Evolutionary conservation across 2,113 vertebrate genomes (phyloP), one percentile per base, ranked within the genome.

Genomic region (Recurvirostra avosetta): DNA sequence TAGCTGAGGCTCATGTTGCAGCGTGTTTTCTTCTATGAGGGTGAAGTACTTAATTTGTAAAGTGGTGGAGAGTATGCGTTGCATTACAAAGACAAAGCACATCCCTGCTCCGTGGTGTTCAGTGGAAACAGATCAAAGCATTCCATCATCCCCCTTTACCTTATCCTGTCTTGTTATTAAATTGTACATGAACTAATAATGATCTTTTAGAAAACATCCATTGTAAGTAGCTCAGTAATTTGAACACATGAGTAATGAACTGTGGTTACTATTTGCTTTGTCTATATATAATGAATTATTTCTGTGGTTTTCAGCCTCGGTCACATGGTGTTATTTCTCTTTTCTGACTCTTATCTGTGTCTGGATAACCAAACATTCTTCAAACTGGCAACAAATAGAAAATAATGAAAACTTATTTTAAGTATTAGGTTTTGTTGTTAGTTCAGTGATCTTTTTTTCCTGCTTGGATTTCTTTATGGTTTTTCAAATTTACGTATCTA

Each of bases 11-110:
- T 96, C 40, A 32, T 80, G n/a, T 86, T 97, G 84, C 65, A 81
- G 61, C 38, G 55, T 85, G 73, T 95, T 96, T 90, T 85, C 74
- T 93, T 95, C 66, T 62, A 29, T 34, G 56, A 90, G 74, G 20
- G 32, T 86, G 70, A 93, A 66, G 34, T 67, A 59, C 90, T 97
- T 96, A 80, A 82, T 96, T 82, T 94, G 90, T 77, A 34, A 93
- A 92, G 62, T 53, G 43, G 58, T 52, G 66, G 63, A 79, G 66
- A 76, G 18, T 49, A 45, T 52, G n/a, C 2, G 2, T 30, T 84
- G 61, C 34, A 13, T 78, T 90, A 78, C 20, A 34, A 27, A 55
- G 75, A 63, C 53, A 65, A 75, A 95, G 58, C 17, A 41, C 22
- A 50, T 66, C 65, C 50, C 55, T 86, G 53, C 47, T 91, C 38